Evolutionary conservation across 2,113 vertebrate genomes (phyloP), one percentile per base, ranked within the genome.

Genomic region (Elephas maximus): DNA sequence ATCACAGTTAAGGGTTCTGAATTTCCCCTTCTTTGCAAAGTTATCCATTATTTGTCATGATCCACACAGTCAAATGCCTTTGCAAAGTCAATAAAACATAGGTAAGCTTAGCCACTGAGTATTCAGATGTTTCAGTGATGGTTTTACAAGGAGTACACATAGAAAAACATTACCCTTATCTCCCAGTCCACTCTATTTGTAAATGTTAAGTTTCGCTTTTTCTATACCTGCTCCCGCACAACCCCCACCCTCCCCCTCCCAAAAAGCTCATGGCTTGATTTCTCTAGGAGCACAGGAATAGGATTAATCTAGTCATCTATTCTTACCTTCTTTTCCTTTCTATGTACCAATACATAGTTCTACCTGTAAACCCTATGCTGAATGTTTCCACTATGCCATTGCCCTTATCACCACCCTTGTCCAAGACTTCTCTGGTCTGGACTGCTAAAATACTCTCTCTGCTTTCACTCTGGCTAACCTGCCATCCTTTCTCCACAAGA

Each of bases 371-470:
- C 26, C 10, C 37, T n/a, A 77, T 20, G 9, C 17, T 15, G 57
- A 26, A 53, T n/a, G 60, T 45, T 26, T 51, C 51, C 8, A 69
- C 5, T 48, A 33, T 62, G n/a, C 2, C 48, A n/a, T 73, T 69
- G 15, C 26, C 17, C 24, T 2, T 15, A 30, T 82, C 10, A 15
- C 2, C n/a, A 76, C 8, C 3, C 17, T 48, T 23, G 23, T n/a
- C 18, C 1, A 17, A 41, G 12, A 0, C 18, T 63, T 33, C 23
- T 83, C 44, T 71, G 1, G 1, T n/a, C 15, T 33, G 5, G 7
- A 21, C 41, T 73, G 24, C 60, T 62, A 48, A 48, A 48, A 10
- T 62, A 23, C 6, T 5, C 60, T 62, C 60, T 62, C 60, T 62
- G 60, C 24, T 79, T 76, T 91, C 10, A 23, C 8, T 60, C 15